Evolutionary conservation across 2,113 vertebrate genomes (phyloP), one percentile per base, ranked within the genome.

Genomic region (Bostrychus sinensis): DNA sequence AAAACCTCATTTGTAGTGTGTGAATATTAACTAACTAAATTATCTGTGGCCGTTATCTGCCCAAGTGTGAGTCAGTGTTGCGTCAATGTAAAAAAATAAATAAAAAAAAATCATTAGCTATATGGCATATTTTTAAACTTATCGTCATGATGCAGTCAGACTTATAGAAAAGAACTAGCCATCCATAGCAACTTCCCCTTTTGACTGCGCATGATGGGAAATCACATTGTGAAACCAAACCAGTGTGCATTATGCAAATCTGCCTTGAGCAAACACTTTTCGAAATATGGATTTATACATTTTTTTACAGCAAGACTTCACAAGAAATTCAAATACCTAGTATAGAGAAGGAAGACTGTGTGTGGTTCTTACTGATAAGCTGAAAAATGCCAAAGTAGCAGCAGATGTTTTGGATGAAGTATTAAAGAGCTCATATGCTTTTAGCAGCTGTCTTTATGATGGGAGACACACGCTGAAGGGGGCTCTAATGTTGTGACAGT

Each of bases 341-440:
- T 71, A 75, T 72, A 72, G 72, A 85, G 81, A 60, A 75, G 71
- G 63, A 73, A 72, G 59, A 58, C 45, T 5, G 20, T 3, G 61
- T 23, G 34, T 82, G 73, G 25, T 5, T 16, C 30, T 26, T 22
- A 20, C 65, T 72, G 77, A 84, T 84, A 86, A 82, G 39, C 16
- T 28, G 23, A 65, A 25, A 53, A 2, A 23, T 12, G 38, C 5
- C 12, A 1, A 54, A 2, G 4, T 28, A 14, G 17, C 10, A 41
- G 42, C 2, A 41, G 20, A 36, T 22, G 7, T 2, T 16, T 10
- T 5, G 6, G 6, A 23, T 53, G 4, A n/a, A 22, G 65, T 20
- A 30, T 38, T 7, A 51, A 60, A 38, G 16, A 53, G 2, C 2
- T 34, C 1, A 34, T 1, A 42, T 19, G 16, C 53, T 37, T 20